Base-by-base conservation (phyloP, 2,888 invertebrate genomes). In the Leptarthrus brevirostris region DNA sequence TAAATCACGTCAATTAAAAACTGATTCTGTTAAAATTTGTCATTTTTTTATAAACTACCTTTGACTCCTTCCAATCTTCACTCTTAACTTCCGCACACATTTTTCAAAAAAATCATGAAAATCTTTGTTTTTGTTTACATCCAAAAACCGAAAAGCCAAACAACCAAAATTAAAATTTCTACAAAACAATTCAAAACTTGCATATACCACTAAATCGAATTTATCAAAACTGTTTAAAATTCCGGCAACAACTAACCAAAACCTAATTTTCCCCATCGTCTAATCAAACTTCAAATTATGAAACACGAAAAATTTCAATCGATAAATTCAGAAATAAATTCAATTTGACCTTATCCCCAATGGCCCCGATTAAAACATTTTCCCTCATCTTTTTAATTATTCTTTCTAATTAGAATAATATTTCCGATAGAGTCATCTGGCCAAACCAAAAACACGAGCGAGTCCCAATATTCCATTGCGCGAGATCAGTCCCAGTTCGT, bases 301-400 rank as follows among this genome's bases (percentile, higher is more conserved):
- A 52, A 52, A 52, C 22, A 52, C 18, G 18, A 22, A 52, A 52
- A 52, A 54, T 26, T 54, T 54, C 54, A 54, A 54, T 54, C 26
- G 54, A 54, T 54, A 54, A 54, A 26, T 26, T 54, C 14, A 8
- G 36, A 58, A 58, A 44, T 64, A 44, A 36, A 44, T 64, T 64
- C 36, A 44, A 64, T 64, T 64, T 64, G 64, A 64, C 64, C 64
- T 24, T 36, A 64, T 44, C 24, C 40, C 24, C 20, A 44, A 36
- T 64, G 61, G 12, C 64, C 36, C 64, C 22, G 22, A 47, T 49
- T 49, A 58, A 34, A 5, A 8, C 3, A 12, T 3, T 58, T 30
- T 56, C 16, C 56, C 16, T 30, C 20, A 26, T 40, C 61, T 40
- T 61, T 34, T 61, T 64, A 64, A 64, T 64, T 64, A 40, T 24